Evolutionary conservation across 2,113 vertebrate species (phyloP), one percentile per base, ranked within the genome.

Genomic region (Xiphophorus hellerii): DNA sequence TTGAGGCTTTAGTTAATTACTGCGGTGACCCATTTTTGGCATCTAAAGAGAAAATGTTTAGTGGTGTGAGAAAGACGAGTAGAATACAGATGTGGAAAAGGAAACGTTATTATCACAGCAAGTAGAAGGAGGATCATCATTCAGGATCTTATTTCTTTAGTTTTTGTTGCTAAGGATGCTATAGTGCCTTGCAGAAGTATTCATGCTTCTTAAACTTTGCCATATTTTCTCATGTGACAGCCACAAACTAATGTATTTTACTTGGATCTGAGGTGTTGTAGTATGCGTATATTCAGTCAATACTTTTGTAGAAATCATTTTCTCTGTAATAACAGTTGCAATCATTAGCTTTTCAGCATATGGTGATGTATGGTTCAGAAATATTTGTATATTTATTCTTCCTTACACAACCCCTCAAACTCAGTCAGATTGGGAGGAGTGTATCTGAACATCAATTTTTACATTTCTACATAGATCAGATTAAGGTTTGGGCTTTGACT

Each of bases 81-180:
- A 9, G 12, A 68, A 33, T 60, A 39, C 42, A 66, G 67, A 42
- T 30, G 68, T 25, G 81, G n/a, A 81, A 78, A 73, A 76, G 35
- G 44, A 60, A 76, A 54, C 25, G 76, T 86, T 85, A 82, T 71
- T 81, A 14, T 66, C 39, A 69, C 22, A 5, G 2, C 60, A 64
- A 17, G 39, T 67, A 10, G 83, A 67, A 10, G 25, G 62, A 12
- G 65, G 78, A 66, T 81, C 83, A 84, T 86, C 86, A 87, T 84
- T 78, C 81, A 84, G 31, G 83, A 84, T 69, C 71, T 73, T 37
- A 35, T 62, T 28, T 33, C 44, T 48, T 48, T 48, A 3, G 17
- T 27, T 70, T 51, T 58, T 74, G 14, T 29, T 28, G 39, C n/a
- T 72, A 13, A 29, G 31, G 3, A 17, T 58, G 13, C 54, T 20